Evolutionary conservation across 2,888 invertebrate species (phyloP), one percentile per base, ranked within the genome.

Genomic region (Dynastes hyllus): DNA sequence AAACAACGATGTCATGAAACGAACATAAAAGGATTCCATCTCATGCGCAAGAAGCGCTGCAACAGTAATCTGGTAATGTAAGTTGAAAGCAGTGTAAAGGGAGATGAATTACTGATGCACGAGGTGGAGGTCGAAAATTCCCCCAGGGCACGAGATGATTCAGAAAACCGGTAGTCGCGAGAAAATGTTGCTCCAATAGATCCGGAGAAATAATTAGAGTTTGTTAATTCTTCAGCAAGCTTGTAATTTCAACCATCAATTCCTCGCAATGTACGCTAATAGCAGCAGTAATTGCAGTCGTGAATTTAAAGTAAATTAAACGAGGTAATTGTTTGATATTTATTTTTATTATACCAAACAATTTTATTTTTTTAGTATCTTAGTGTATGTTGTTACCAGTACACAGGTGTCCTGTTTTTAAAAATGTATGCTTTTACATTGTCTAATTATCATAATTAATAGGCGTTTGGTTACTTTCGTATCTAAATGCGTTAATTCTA

Each of bases 141-240:
- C 63, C 63, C 11, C 29, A 13, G 63, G 63, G 32, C 63, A 63
- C 13, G 63, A 63, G 63, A 63, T 63, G 63, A 63, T 63, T 63
- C 63, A 29, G 63, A 63, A 61, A 63, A 32, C 63, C 63, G 63
- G 63, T 29, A 63, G 63, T 63, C 63, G 63, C 32, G 63, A 63
- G 63, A 63, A 32, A 63, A 63, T 29, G 63, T 63, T 63, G 63
- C 63, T 11, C 32, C 63, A 11, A 13, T 63, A 63, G 29, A 63
- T 27, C 63, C 63, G 32, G 63, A 63, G 63, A 63, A 63, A 63
- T 63, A 63, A 63, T 63, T 63, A 63, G 32, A 63, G 63, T 63
- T 63, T 32, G 63, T 63, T 32, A 63, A 63, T 63, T 63, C 63
- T 63, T 63, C 32, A 63, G 32, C 63, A 63, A 63, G 63, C 32